Base-by-base conservation (phyloP, 2,797 vertebrate genomes). In the Eleutherodactylus coqui region DNA sequence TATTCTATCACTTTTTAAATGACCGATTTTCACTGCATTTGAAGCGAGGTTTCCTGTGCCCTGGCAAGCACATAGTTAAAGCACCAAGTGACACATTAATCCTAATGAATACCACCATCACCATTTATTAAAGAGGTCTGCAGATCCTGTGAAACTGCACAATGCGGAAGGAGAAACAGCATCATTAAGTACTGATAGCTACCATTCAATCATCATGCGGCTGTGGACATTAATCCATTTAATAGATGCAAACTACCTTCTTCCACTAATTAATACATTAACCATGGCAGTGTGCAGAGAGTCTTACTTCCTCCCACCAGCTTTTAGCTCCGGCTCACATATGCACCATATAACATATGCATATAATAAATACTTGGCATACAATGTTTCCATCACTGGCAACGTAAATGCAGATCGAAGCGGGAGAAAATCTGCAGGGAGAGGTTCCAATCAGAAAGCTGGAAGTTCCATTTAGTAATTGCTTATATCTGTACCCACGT, bases 51-150 rank as follows among this genome's bases (percentile, higher is more conserved):
- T 34, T 55, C 36, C 36, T 32, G 27, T 6, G 29, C n/a, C 11
- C 38, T 34, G 9, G 53, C 53, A 60, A n/a, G 51, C 53, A 41
- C 34, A n/a, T 24, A 17, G 77, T 80, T 81, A 73, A 79, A 75
- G 29, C 77, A 49, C 51, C 34, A 81, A 73, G 51, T 75, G 69
- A 45, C 53, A 47, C 49, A 62, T 72, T 70, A 51, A 75, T 85
- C 27, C 14, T 58, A 73, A 73, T 55, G 78, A 80, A 79, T 62
- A 55, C 77, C 49, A 58, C 43, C 62, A 87, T 79, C 69, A 70
- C 49, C 73, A 73, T 60, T 87, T 79, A 87, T 87, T 83, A 79
- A 83, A 73, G 75, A 75, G 75, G 64, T 79, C 86, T 79, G 64
- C 86, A 83, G 38, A 76, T 83, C 69, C 75, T 64, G 53, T 9